Evolutionary conservation across 92 coral and sea anemone species (phyloP), one percentile per base, ranked within the genome.

Genomic region (Virgularia gustaviana): DNA sequence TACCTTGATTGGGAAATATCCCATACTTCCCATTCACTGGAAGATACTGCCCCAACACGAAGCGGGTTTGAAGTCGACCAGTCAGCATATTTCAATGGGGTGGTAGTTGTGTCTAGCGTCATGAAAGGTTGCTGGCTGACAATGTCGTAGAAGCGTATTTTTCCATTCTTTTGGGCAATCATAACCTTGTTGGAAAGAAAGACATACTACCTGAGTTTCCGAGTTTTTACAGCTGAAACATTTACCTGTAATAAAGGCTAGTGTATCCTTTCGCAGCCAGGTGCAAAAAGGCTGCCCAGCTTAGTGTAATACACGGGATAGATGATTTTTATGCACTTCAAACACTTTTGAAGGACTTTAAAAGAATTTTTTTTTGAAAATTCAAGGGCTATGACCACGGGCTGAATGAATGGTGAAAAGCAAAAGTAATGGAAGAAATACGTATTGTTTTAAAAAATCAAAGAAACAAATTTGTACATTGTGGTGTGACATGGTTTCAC

Each of bases 121-220:
- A 94, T 89, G 78, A 94, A 79, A 5, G 99, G 96, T 29, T 85
- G 96, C 78, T 89, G 96, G 75, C 92, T 94, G 18, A 89, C 73
- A 76, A 89, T 78, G 70, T 94, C 99, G 35, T 94, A 94, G 79
- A 94, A 89, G 36, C 99, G 73, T 11, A 94, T 64, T 9, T 82
- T 80, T 3, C 99, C 99, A 60, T 87, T 94, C 83, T 94, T 94
- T 79, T 94, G 94, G 6, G 99, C 99, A 12, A 94, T 94, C 96
- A 94, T 82, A 47, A 94, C 73, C 99, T 94, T 63, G n/a, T 57
- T 49, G 55, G 1, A 57, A 31, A 53, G 11, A 42, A 36, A 44
- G 36, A 58, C 28, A 13, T 2, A 2, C 51, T 55, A 30, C 42
- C 16, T 18, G 12, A 24, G 6, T 47, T 8, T 8, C 13, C 45